Conservation (phyloP, 92 coral and sea anemone species). For the Heliopora coerulea region DNA sequence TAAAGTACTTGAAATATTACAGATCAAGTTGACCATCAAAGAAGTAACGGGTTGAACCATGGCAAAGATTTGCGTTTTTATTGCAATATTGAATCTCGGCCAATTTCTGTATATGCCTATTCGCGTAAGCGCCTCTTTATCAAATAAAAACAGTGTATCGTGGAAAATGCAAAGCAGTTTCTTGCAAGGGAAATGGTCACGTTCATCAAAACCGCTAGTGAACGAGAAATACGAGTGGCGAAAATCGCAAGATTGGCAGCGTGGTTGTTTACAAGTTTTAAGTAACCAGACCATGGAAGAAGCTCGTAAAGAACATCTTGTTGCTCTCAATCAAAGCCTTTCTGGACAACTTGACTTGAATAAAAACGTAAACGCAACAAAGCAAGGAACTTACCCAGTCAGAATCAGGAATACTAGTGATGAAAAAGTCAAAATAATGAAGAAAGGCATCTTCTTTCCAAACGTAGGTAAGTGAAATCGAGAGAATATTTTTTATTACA, state of each 20-base stretch:
- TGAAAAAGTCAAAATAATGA: too few species aligned
- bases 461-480: too few species aligned
- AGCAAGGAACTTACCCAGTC: too few species aligned
- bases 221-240: not conserved
- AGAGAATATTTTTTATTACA: too few species aligned
- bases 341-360: not conserved
- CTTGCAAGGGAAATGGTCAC: not conserved
- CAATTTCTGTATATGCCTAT: not conserved
- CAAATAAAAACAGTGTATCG: not conserved
- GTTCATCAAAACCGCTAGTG: not conserved
- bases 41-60: not conserved
- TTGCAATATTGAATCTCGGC: not conserved
- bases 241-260: not conserved
- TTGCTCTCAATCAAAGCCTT: not conserved
- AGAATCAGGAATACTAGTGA: too few species aligned
- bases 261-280: not conserved
- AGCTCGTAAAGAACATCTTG: not conserved
- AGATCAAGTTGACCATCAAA: not conserved
- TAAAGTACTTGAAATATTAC: not conserved
- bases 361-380: too few species aligned
- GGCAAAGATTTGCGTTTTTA: not conserved
- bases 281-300: not conserved
- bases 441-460: too few species aligned
- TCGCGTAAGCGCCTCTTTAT: not conserved
- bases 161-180: not conserved